Evolutionary conservation across 2,888 invertebrate species (phyloP).

Genomic region (Aromia moschata): DNA sequence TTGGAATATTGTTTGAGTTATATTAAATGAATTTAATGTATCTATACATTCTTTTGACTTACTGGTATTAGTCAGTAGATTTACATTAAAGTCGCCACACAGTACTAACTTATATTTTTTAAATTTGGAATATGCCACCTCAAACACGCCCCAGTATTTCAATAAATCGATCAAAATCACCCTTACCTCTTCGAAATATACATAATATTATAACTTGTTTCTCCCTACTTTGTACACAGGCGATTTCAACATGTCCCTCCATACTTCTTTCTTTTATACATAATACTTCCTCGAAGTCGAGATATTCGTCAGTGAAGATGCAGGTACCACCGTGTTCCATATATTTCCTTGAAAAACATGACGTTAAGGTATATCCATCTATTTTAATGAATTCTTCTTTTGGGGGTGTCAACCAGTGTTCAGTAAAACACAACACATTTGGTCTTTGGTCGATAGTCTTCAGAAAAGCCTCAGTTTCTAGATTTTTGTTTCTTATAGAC

Average conservation of each 20-base stretch:
- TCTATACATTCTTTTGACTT: background rate
- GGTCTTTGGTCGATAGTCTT: no score
- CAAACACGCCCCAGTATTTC: background rate
- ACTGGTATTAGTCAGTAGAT: background rate
- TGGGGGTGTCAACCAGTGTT: no score
- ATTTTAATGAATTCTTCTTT: no score
- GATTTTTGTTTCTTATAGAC: no score
- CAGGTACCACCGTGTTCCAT: no score
- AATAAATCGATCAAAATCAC: background rate
- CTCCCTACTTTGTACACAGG: background rate
- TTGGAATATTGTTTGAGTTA: background rate
- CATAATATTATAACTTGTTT: background rate
- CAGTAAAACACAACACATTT: no score
- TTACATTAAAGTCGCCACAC: constrained; percentile 1
- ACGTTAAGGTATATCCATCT: no score
- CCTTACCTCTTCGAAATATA: background rate
- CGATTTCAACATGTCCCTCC: background rate
- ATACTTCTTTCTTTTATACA: background rate
- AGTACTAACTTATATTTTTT: background rate
- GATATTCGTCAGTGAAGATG: no score
- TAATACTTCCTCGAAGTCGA: no score
- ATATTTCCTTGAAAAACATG: no score
- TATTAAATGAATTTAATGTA: background rate
- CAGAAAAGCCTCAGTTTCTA: no score
- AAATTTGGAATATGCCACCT: background rate